Conservation (phyloP, 2,113 vertebrate species). For the Zosterops hypoxanthus region DNA sequence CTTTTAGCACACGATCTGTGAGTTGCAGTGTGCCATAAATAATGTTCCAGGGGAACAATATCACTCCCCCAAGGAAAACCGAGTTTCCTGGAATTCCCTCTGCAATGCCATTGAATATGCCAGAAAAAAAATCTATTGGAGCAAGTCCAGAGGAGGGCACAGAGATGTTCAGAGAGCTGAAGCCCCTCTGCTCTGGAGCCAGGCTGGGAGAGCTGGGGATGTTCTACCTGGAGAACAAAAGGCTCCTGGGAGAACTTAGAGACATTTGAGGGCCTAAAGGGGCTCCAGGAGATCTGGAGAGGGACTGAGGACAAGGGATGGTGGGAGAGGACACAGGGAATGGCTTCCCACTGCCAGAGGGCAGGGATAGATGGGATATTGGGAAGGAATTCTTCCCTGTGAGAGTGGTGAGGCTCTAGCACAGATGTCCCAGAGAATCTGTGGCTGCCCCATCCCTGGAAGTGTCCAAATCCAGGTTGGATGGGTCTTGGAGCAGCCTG, state of each 20-base stretch:
- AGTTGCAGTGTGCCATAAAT: neutral
- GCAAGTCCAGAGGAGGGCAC: neutral
- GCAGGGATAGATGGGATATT: fast-evolving
- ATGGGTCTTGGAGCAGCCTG: neutral
- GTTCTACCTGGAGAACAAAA: neutral
- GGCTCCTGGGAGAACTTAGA: fast-evolving
- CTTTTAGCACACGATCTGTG: neutral
- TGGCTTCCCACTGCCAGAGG: neutral
- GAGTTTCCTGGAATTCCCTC: neutral
- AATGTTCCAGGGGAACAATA: neutral
- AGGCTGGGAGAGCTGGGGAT: neutral
- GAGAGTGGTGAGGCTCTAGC: neutral
- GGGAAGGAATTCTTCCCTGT: fast-evolving
- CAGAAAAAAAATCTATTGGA: neutral
- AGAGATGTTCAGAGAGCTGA: neutral
- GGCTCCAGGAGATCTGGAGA: neutral
- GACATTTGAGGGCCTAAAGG: neutral
- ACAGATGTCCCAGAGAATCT: fast-evolving
- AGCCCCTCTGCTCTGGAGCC: neutral
- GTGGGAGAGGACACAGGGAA: neutral
- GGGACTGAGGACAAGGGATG: fast-evolving
- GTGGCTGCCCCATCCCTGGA: neutral
- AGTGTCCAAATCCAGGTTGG: neutral
- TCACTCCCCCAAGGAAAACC: neutral
- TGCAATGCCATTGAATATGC: neutral